Conservation (phyloP, 2,113 vertebrate genomes). For the Corapipo altera region DNA sequence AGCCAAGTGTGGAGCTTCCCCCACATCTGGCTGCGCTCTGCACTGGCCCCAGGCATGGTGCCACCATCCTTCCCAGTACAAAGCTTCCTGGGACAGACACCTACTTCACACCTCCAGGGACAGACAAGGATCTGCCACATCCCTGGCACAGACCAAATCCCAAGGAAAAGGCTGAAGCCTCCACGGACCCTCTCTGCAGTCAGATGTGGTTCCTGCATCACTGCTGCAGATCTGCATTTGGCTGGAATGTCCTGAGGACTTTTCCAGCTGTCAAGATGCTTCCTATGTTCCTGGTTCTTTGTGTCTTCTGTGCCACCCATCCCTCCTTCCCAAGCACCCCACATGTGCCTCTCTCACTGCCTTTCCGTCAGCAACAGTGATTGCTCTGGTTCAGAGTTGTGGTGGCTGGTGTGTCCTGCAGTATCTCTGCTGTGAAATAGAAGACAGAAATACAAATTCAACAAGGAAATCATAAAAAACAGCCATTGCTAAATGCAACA, state of each 20-base stretch:
- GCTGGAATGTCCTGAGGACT: not conserved
- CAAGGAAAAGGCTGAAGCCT: not conserved
- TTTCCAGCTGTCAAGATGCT: not conserved
- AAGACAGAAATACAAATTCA: not conserved
- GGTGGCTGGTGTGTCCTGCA: not conserved
- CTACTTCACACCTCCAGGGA: not conserved
- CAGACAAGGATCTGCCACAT: accelerated
- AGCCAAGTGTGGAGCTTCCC: not conserved
- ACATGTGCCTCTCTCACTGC: not conserved
- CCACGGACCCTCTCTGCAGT: not conserved
- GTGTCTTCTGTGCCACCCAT: not conserved
- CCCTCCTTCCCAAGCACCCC: not conserved
- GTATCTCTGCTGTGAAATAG: not conserved
- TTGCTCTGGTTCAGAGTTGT: not conserved
- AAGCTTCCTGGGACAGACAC: not conserved
- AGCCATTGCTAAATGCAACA: not conserved
- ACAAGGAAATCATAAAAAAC: not conserved
- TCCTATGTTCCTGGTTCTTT: accelerated
- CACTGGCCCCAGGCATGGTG: not conserved
- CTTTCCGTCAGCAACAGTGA: not conserved
- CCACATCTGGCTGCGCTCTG: accelerated
- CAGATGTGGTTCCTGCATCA: accelerated
- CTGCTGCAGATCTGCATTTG: not conserved
- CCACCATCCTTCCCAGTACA: not conserved
- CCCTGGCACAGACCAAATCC: not conserved